Percentiles rank a stretch among this genome's conserved stretches.
phyloP scores from a whole-genome alignment of 2,797 vertebrate genomes.

The Typhlichthys eigenmanni region DNA sequence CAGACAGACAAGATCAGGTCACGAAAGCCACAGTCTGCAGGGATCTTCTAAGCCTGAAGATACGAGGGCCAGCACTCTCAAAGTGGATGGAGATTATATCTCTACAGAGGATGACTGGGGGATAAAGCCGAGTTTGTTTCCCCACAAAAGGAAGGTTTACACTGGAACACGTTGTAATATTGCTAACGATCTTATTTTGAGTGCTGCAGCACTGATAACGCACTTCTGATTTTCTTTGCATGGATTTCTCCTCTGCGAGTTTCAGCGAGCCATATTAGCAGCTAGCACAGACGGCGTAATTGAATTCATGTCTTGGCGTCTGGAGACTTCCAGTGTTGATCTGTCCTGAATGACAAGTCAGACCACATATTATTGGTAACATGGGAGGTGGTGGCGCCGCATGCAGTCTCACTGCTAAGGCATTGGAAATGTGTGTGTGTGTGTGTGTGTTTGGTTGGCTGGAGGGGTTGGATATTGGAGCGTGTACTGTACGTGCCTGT shows the following conservation, averaged over 20 bases:
- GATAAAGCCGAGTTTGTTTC: slow-evolving; percentile 41
- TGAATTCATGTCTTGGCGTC: slow-evolving; percentile 43
- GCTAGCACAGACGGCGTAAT: slow-evolving; percentile 47
- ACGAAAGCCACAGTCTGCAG: slow-evolving; percentile 17
- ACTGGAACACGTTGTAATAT: slow-evolving; percentile 17
- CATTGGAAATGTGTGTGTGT: not conserved
- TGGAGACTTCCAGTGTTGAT: slow-evolving; percentile 37
- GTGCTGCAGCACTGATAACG: slow-evolving; percentile 44
- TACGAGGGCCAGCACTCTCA: slow-evolving; percentile 48
- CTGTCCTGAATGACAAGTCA: slow-evolving; percentile 38
- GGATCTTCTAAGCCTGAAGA: slow-evolving; percentile 48
- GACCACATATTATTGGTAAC: slow-evolving; percentile 15
- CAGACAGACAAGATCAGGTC: slow-evolving; percentile 31
- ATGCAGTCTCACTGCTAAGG: slow-evolving; percentile 17
- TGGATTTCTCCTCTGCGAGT: slow-evolving; percentile 45
- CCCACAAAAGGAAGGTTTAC: slow-evolving; percentile 42
- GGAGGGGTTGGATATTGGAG: not conserved
- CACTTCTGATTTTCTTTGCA: slow-evolving; percentile 46
- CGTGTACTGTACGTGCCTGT: slow-evolving; percentile 7
- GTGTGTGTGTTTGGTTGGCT: not conserved
- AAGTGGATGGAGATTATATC: slow-evolving; percentile 55
- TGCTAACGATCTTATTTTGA: slow-evolving; percentile 27
- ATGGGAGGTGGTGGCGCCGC: slow-evolving; percentile 10
- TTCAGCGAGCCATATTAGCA: slow-evolving; percentile 47
- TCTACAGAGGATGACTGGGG: slow-evolving; percentile 38